A percentile compares a stretch with the other conserved stretches of the same genome.
Conservation (phyloP, 2,888 invertebrate genomes). For the Ectemnius continuus region DNA sequence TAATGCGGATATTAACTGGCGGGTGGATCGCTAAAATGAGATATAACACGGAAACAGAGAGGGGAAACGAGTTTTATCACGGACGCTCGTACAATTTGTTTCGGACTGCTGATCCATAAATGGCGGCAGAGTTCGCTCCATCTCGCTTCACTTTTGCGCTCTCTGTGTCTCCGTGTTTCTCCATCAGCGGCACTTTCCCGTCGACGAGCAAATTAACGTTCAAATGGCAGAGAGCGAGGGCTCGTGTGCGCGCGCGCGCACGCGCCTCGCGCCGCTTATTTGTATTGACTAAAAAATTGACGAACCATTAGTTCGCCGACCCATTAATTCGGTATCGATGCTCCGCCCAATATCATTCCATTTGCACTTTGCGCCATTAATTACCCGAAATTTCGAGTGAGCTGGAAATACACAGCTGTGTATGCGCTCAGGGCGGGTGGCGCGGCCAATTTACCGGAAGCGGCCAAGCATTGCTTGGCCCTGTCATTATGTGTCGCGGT, state of each 20-base stretch:
- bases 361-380: constrained; percentile 33
- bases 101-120: not conserved
- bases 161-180: no score
- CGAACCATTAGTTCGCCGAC: constrained; percentile 8
- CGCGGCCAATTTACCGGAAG: not conserved
- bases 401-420: constrained; percentile 6
- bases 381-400: constrained; percentile 4
- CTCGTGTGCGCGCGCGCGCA: not conserved
- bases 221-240: no score
- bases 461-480: no score
- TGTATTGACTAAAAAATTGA: constrained; percentile 1
- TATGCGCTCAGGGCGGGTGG: not conserved
- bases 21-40: no score
- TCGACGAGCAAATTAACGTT: constrained; percentile 12
- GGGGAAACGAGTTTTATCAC: not conserved
- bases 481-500: no score
- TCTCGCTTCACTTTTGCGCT: no score
- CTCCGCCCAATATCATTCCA: constrained; percentile 11
- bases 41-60: no score
- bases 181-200: not conserved
- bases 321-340: constrained; percentile 21
- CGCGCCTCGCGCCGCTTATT: not conserved
- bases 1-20: no score
- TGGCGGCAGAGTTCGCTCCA: not conserved
- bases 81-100: not conserved